A percentile compares a stretch with the other conserved stretches of the same genome.
Evolutionary conservation across 2,888 invertebrate genomes (phyloP).

Genomic region (Ormyrus labotus): DNA sequence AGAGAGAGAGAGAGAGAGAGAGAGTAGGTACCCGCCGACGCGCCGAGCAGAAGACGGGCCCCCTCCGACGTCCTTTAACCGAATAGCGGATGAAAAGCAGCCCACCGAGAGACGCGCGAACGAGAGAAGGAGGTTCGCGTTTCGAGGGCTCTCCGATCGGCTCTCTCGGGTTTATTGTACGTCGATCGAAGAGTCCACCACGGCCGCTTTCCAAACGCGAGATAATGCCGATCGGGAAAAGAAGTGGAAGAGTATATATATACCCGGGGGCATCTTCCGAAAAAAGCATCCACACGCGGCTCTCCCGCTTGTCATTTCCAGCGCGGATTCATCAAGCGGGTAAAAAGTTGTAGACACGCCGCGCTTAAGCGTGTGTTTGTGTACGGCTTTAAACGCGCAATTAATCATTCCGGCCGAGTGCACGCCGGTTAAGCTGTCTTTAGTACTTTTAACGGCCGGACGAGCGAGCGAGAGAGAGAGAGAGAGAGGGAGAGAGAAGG

Average conservation of each 20-base stretch:
- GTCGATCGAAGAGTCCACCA: too few species aligned
- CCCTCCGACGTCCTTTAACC: slow-evolving; percentile 66
- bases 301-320: not conserved
- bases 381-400: slow-evolving; percentile 28
- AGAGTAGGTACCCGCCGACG: too few species aligned
- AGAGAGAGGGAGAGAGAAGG: not conserved
- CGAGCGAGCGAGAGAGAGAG: too few species aligned
- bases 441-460: slow-evolving; percentile 19
- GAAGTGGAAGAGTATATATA: too few species aligned
- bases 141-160: too few species aligned
- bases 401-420: slow-evolving; percentile 42
- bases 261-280: too few species aligned
- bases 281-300: too few species aligned
- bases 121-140: not conserved
- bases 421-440: slow-evolving; percentile 23
- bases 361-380: slow-evolving; percentile 22
- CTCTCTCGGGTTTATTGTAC: too few species aligned
- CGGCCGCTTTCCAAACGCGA: too few species aligned
- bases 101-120: slow-evolving; percentile 55
- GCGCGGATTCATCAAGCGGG: slow-evolving; percentile 43
- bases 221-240: too few species aligned
- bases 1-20: too few species aligned
- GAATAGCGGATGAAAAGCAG: slow-evolving; percentile 66
- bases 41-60: too few species aligned
- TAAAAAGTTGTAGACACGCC: slow-evolving; percentile 50